Conservation (phyloP, 2,797 vertebrate species). For the Falco naumanni region DNA sequence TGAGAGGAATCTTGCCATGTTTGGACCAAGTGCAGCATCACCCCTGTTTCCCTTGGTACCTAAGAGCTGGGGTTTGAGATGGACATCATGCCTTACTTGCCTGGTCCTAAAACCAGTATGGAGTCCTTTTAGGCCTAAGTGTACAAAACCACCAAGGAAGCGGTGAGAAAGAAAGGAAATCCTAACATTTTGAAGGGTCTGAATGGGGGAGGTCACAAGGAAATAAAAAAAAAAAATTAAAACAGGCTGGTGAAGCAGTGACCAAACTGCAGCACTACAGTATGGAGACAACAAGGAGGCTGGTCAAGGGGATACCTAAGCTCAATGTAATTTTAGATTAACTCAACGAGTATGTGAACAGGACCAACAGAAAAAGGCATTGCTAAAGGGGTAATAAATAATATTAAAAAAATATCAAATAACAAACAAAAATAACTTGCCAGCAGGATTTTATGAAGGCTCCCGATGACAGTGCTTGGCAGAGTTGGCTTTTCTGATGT, state of each 20-base stretch:
- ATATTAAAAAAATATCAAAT: background rate
- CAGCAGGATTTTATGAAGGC: background rate
- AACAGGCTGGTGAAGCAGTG: background rate
- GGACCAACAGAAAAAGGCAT: background rate
- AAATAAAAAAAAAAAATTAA: background rate
- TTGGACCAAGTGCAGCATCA: background rate
- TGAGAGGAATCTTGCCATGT: background rate
- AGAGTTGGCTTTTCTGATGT: background rate
- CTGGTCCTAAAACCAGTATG: accelerated
- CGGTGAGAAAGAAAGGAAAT: background rate
- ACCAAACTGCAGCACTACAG: background rate
- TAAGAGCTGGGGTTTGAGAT: background rate
- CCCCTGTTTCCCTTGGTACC: background rate
- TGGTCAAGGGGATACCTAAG: background rate
- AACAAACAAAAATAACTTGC: background rate
- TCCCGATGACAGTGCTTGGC: background rate
- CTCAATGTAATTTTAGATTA: background rate
- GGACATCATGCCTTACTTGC: background rate
- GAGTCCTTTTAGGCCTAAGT: background rate
- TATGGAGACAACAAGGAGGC: background rate
- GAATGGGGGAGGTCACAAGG: accelerated
- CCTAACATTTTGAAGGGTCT: background rate
- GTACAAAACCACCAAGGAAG: background rate
- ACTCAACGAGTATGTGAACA: accelerated
- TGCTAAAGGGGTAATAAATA: background rate